Base-by-base conservation (phyloP, 2,797 vertebrate species). In the Myotis vivesi region DNA sequence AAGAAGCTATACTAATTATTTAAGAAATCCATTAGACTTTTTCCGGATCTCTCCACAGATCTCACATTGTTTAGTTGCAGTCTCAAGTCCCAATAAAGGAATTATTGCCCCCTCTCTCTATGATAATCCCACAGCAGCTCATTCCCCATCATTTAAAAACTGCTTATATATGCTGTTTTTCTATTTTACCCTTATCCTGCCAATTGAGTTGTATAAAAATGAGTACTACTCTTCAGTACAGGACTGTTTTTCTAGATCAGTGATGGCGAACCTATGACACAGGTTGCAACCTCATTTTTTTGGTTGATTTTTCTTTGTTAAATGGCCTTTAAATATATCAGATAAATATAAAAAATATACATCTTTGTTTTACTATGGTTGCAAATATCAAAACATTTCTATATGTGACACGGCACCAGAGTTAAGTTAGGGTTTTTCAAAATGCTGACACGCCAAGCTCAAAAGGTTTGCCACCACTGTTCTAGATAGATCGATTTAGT, bases 161-260 rank as follows among this genome's bases (percentile, higher is more conserved):
- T 85, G 66, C 72, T 22, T 49, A 62, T 44, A 81, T 36, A 25
- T 68, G 53, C 57, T 51, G 1, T 44, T 91, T 71, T 87, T 19
- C 9, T 36, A 9, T 71, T 87, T 82, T 30, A 87, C 25, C 33
- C 41, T 30, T 75, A 16, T 41, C 12, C 41, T 82, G 28, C 59
- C 49, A 69, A 38, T 15, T 53, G 51, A 95, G 17, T 89, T 93
- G 19, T 69, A 87, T 91, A 87, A 81, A 89, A 96, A 59, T 80
- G 53, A 92, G 25, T 38, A 89, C 36, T 89, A 15, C 66, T 75
- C 64, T 51, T 80, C 59, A 77, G 51, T 80, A 69, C 1, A 77
- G 44, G 38, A 80, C 7, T 57, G 81, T 85, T 89, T 75, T 88
- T 69, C 68, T 89, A 66, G 36, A 71, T 7, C 11, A 44, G 44